These are phyloP conservation scores for Propsilocerus akamusi DNA, from an alignment of 1,140 invertebrate genomes.

Conservation along the genomic window DNA sequence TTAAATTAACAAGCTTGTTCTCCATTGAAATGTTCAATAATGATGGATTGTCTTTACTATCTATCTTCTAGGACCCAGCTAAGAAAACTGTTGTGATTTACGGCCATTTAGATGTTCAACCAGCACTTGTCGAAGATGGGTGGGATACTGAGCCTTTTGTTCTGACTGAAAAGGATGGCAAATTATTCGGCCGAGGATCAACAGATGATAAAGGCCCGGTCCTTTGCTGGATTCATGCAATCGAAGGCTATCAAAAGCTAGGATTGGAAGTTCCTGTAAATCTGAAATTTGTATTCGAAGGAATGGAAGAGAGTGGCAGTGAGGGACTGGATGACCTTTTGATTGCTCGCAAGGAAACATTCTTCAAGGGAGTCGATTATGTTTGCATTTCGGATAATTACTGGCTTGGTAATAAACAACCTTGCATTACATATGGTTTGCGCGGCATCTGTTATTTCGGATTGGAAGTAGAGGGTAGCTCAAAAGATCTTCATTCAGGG, in stretches of 20 bases:
- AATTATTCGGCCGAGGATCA: constrained; percentile 81
- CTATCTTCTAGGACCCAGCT: constrained; percentile 39
- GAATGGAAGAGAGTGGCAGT: constrained; percentile 96
- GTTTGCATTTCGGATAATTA: constrained; percentile 99
- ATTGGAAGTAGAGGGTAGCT: constrained; percentile 73
- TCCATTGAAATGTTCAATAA: neutral
- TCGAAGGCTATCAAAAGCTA: constrained; percentile 69
- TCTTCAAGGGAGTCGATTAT: constrained; percentile 74
- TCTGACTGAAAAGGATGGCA: constrained; percentile 72
- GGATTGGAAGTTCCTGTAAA: constrained; percentile 69
- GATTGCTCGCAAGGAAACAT: constrained; percentile 51
- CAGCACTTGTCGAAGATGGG: constrained; percentile 77
- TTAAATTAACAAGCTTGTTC: neutral
- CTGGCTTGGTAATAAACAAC: constrained; percentile 91
- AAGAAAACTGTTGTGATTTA: constrained; percentile 91
- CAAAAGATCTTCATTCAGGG: constrained; percentile 90
- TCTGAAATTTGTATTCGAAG: constrained; percentile 93
- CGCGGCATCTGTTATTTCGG: constrained; percentile 86
- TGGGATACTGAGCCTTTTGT: constrained; percentile 93
- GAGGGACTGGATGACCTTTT: constrained; percentile 85
- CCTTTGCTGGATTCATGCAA: constrained; percentile 84
- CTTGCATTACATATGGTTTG: constrained; percentile 93
- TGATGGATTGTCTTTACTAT: neutral
- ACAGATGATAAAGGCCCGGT: constrained; percentile 91
- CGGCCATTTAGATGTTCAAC: constrained; percentile 96